Percentiles rank a stretch among this genome's conserved stretches.
These are phyloP conservation scores for Fissipunctia ypsillon DNA, from an alignment of 2,888 invertebrate genomes.

Conservation along the genomic window DNA sequence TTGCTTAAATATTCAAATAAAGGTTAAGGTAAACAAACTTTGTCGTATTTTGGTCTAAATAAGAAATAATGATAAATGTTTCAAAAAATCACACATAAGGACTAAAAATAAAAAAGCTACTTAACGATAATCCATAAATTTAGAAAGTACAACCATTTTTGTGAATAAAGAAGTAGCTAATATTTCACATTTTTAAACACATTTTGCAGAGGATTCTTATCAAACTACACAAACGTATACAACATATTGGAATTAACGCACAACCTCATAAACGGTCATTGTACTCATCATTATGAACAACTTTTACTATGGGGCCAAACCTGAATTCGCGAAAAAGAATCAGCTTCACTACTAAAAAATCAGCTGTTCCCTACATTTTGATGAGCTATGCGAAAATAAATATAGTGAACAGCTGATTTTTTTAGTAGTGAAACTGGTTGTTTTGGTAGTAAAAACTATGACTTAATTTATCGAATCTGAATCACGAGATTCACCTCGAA, in stretches of 20 bases:
- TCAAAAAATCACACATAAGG: background rate
- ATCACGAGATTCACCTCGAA: background rate
- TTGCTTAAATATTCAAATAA: background rate
- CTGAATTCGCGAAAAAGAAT: too few relatives aligned
- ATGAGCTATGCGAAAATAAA: too few relatives aligned
- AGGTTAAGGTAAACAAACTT: background rate
- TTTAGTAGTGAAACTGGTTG: too few relatives aligned
- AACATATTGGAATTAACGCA: too few relatives aligned
- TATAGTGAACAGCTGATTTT: too few relatives aligned
- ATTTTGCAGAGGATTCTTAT: background rate
- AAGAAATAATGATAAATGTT: background rate
- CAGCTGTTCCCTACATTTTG: too few relatives aligned
- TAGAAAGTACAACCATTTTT: background rate
- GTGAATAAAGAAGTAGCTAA: background rate
- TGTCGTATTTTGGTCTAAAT: background rate
- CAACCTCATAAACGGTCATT: too few relatives aligned
- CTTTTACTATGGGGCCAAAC: too few relatives aligned
- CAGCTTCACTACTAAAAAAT: too few relatives aligned
- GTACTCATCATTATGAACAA: too few relatives aligned
- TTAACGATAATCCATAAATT: background rate
- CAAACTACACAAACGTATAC: too few relatives aligned
- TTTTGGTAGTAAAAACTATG: background rate
- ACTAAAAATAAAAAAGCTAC: background rate
- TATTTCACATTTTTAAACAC: background rate
- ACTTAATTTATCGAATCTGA: constrained; percentile 1